These are phyloP conservation scores for Liasis olivaceus DNA, from an alignment of 2,797 vertebrate species.

Conservation along the genomic window DNA sequence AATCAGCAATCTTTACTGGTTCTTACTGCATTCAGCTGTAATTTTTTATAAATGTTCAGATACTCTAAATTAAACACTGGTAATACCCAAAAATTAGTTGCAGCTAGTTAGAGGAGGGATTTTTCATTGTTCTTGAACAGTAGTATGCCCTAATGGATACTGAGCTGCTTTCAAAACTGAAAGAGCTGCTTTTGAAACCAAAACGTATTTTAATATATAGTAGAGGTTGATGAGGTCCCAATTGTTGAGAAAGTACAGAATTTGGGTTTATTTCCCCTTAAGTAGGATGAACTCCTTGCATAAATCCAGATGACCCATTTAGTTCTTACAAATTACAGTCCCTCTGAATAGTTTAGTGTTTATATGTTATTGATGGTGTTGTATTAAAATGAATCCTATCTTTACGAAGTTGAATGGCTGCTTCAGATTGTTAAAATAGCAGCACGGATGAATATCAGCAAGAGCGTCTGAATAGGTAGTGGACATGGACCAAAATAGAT, in stretches of 20 bases:
- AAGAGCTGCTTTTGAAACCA: neutral
- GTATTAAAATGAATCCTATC: neutral
- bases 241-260: neutral
- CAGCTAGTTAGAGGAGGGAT: neutral
- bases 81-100: neutral
- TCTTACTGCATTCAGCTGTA: neutral
- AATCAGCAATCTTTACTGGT: neutral
- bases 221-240: neutral
- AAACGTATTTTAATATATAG: neutral
- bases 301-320: neutral
- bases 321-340: neutral
- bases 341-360: neutral
- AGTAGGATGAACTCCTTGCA: neutral
- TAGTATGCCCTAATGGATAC: neutral
- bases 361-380: neutral
- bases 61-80: neutral
- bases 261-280: neutral
- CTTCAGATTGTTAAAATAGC: neutral
- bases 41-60: neutral
- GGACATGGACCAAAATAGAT: neutral
- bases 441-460: neutral
- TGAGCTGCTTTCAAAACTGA: neutral
- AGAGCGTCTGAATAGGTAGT: neutral
- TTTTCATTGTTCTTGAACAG: neutral
- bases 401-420: neutral